These are phyloP conservation scores for Tethea ocularis DNA, from an alignment of 2,888 invertebrate genomes.

Conservation along the genomic window DNA sequence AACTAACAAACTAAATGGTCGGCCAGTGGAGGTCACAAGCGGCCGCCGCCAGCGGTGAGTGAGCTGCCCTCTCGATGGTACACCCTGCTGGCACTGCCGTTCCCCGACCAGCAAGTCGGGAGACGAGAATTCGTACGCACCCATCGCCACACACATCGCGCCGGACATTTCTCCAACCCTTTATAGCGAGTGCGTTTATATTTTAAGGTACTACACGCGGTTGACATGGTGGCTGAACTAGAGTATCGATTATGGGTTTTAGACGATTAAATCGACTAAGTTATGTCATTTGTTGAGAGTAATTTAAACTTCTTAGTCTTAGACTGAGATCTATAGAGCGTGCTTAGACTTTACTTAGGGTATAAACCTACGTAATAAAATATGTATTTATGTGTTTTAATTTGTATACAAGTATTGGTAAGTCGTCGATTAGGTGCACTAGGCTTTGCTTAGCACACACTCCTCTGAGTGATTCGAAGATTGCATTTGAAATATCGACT, in stretches of 20 bases:
- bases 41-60: slow-evolving; percentile 66
- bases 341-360: no score
- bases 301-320: not conserved
- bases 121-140: slow-evolving; percentile 91
- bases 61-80: slow-evolving; percentile 93
- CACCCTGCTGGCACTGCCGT: slow-evolving; percentile 95
- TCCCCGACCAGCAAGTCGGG: slow-evolving; percentile 96
- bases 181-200: slow-evolving; percentile 83
- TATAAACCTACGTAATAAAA: no score
- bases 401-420: no score
- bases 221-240: slow-evolving; percentile 69
- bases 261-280: not conserved
- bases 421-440: no score
- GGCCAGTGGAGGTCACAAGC: slow-evolving; percentile 61
- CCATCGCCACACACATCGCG: slow-evolving; percentile 87
- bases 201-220: slow-evolving; percentile 71
- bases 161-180: slow-evolving; percentile 95
- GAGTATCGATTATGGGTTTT: not conserved
- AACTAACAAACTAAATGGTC: not conserved
- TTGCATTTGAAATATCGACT: no score
- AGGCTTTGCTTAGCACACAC: no score
- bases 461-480: no score
- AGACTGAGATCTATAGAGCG: no score
- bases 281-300: not conserved
- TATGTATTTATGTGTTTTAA: no score